Evolutionary conservation across 64 coral and sea anemone genomes (phyloP), one percentile per base, ranked within the genome.

Genomic region (Montipora sp.): DNA sequence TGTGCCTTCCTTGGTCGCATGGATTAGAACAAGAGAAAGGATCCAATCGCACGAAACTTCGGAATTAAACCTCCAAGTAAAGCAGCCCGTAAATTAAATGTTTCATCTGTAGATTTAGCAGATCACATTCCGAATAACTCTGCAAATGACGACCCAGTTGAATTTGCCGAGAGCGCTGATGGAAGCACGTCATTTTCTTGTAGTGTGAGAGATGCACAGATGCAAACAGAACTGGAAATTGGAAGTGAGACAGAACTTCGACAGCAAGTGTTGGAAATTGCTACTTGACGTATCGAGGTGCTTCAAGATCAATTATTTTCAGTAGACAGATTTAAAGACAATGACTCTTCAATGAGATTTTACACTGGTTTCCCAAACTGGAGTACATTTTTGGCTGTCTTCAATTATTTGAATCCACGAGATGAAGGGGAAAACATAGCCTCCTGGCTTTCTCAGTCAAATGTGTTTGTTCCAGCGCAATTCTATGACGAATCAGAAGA

Each of bases 351-450:
- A 47, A 78, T 87, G 22, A 24, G 23, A 22, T 94, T 94, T 59
- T 89, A 89, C 70, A 89, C 86, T 13, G 85, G 92, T 10, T 94
- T 89, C 82, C 81, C 88, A 46, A 89, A 80, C 80, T 94, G 86
- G 92, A 87, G 88, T 20, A 48, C 67, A 43, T 93, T 93, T 47
- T 82, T 83, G 85, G 43, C 51, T 13, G 70, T 93, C 36, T 93
- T 88, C 55, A 80, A 51, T n/a, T 93, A 81, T 47, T 83, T 93
- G 58, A 46, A 93, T 59, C 92, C 84, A 27, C 84, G 92, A 60
- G 75, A 93, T 58, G 46, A 49, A 11, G 85, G 77, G 15, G 77
- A 88, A 66, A 93, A 93, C 75, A 93, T 80, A 12, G 72, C 8
- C 53, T 93, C 71, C 65, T 93, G 65, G 91, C 14, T 23, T 4